These are phyloP conservation scores for Amphipoea oculea DNA, from an alignment of 2,888 invertebrate species.

Conservation along the genomic window DNA sequence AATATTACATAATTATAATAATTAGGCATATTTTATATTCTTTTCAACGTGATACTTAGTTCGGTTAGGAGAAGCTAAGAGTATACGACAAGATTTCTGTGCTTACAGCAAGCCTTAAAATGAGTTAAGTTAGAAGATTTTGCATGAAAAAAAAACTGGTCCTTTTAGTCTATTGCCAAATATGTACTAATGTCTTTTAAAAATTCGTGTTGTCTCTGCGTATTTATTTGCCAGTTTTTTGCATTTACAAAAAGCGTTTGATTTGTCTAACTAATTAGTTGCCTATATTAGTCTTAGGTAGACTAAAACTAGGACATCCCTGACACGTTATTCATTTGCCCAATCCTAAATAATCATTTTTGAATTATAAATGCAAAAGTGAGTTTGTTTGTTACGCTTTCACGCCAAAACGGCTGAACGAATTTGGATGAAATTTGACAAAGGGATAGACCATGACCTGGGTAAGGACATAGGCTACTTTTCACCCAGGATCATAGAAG, in stretches of 20 bases:
- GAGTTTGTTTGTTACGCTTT: no score
- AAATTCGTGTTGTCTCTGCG: neutral
- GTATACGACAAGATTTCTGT: neutral
- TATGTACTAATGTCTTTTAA: neutral
- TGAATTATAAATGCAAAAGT: no score
- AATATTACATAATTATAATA: neutral
- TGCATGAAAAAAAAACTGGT: neutral
- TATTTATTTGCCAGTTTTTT: no score
- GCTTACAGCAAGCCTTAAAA: neutral
- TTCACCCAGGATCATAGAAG: neutral
- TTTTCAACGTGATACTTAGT: neutral
- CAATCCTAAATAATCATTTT: neutral
- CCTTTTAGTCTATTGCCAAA: neutral
- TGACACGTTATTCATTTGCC: neutral
- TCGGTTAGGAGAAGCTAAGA: neutral
- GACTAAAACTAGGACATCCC: neutral
- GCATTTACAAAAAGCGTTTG: neutral
- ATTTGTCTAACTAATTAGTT: neutral
- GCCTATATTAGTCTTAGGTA: neutral
- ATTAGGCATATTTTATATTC: neutral
- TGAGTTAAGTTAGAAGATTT: no score
- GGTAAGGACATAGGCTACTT: neutral
- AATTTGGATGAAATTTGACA: neutral
- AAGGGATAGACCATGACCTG: neutral
- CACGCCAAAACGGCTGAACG: neutral